A percentile compares a stretch with the other conserved stretches of the same genome.
phyloP scores from a whole-genome alignment of 2,888 invertebrate genomes.

The Branchellion lobata region DNA sequence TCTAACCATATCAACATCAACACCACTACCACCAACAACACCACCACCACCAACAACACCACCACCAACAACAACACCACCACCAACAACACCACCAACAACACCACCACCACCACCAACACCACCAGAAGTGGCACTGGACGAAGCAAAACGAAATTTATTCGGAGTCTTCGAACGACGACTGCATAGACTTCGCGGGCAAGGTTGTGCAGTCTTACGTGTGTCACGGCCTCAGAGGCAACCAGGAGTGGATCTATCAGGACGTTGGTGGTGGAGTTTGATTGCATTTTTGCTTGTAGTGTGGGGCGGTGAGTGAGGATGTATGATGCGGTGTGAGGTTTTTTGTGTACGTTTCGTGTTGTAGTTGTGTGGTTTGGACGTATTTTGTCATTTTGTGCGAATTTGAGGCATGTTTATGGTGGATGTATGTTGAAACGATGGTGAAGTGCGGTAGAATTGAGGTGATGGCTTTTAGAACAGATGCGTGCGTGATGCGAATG shows the following conservation, averaged over 20 bases:
- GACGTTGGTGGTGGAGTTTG: slow-evolving; percentile 53
- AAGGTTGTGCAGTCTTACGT: slow-evolving; percentile 63
- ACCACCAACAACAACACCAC: not conserved
- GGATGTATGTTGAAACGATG: not conserved
- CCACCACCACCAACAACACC: not conserved
- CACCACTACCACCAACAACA: not conserved
- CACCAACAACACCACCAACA: no score
- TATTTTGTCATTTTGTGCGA: not conserved
- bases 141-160: slow-evolving; percentile 59
- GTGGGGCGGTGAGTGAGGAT: not conserved
- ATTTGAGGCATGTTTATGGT: not conserved
- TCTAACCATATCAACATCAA: not conserved
- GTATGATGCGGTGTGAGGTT: not conserved
- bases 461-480: no score
- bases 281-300: not conserved
- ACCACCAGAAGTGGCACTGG: slow-evolving; percentile 56
- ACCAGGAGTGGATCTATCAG: slow-evolving; percentile 65
- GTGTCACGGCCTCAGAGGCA: slow-evolving; percentile 65
- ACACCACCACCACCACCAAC: not conserved
- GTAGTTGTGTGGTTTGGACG: not conserved
- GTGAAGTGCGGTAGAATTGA: no score
- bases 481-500: no score
- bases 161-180: slow-evolving; percentile 58
- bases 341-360: not conserved
- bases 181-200: slow-evolving; percentile 60